Conservation (phyloP, 35 echinoderm and acorn worm species). For the Lytechinus variegatus region DNA sequence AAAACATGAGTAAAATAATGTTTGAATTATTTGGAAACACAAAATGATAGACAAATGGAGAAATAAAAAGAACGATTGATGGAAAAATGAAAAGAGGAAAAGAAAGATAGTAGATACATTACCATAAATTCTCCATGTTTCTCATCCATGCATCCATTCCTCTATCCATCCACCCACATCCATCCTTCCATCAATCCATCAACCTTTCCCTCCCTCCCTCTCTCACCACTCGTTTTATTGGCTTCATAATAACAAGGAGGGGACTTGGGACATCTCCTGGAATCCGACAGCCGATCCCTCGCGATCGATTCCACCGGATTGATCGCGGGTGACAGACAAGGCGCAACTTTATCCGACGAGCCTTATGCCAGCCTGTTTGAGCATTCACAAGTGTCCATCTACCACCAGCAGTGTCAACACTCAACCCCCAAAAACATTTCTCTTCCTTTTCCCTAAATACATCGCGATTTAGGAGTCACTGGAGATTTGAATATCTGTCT, state of each 20-base stretch:
- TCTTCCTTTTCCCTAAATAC: slow-evolving; percentile 8
- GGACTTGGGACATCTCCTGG: not conserved
- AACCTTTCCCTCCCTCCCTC: not conserved
- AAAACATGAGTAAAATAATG: too few species aligned
- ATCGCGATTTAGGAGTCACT: not conserved
- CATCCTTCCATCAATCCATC: not conserved
- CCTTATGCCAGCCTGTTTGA: not conserved
- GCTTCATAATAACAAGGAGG: slow-evolving; percentile 21
- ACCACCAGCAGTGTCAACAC: not conserved
- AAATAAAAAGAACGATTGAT: too few species aligned
- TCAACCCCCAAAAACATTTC: not conserved
- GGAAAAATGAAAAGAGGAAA: too few species aligned
- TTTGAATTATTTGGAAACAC: too few species aligned
- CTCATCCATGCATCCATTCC: not conserved
- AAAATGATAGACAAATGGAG: too few species aligned
- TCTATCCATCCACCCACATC: not conserved
- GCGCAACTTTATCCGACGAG: slow-evolving; percentile 26
- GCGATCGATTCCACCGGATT: slow-evolving; percentile 39
- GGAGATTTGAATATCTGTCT: not conserved
- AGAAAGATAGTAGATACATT: too few species aligned
- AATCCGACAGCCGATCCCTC: slow-evolving; percentile 39
- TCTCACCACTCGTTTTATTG: slow-evolving; percentile 6
- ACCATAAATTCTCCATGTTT: too few species aligned
- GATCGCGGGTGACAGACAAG: slow-evolving; percentile 46
- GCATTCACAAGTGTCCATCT: slow-evolving; percentile 19